These are phyloP conservation scores for Pipa parva DNA, from an alignment of 2,113 vertebrate genomes.

Conservation along the genomic window DNA sequence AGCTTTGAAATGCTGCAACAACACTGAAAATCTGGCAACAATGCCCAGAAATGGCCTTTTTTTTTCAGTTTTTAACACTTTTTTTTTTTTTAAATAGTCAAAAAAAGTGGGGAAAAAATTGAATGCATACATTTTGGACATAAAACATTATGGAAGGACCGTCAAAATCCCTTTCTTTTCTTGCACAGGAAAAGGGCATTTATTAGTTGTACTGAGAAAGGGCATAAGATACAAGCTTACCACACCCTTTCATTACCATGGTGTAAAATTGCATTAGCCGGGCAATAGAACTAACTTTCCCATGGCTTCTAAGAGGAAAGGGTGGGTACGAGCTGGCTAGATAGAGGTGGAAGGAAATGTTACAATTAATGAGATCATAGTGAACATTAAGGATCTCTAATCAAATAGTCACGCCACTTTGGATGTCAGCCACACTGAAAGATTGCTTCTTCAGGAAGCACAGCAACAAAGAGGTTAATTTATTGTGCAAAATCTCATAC, in stretches of 20 bases:
- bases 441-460: not conserved
- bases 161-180: too few relatives aligned
- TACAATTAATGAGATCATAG: conserved; percentile 3
- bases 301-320: conserved; percentile 48
- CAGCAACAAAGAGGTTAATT: not conserved
- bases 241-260: conserved; percentile 61
- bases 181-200: too few relatives aligned
- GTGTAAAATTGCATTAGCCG: conserved; percentile 62
- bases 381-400: not conserved
- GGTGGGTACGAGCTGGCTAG: conserved; percentile 44
- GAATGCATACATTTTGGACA: too few relatives aligned
- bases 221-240: too few relatives aligned
- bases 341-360: not conserved
- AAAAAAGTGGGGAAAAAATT: too few relatives aligned
- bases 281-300: conserved; percentile 50
- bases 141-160: too few relatives aligned
- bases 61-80: too few relatives aligned
- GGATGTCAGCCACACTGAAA: not conserved
- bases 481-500: not conserved
- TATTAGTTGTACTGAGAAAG: too few relatives aligned
- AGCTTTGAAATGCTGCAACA: too few relatives aligned
- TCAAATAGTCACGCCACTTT: not conserved
- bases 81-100: too few relatives aligned
- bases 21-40: too few relatives aligned
- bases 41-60: too few relatives aligned